Evolutionary conservation across 2,888 invertebrate genomes (phyloP), one percentile per base, ranked within the genome.

Genomic region (Clunio marinus): DNA sequence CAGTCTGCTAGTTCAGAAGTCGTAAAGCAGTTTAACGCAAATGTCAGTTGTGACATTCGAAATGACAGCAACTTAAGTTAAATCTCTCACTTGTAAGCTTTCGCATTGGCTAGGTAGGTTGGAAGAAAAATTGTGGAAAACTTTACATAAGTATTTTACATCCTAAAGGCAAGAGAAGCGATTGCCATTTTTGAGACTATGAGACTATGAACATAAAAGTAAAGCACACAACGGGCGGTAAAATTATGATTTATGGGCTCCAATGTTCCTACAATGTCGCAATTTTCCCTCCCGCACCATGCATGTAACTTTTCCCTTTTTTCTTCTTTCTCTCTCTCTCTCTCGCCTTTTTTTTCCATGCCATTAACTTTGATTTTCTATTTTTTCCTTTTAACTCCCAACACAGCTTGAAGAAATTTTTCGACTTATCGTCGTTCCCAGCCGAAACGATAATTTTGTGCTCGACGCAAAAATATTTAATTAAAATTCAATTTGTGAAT

Each of bases 401-500:
- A 51, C 51, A 51, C 51, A 51, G 51, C 51, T n/a, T 10, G 15
- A 15, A 41, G 51, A 51, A n/a, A 51, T 51, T 51, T 51, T 51
- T 13, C 51, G n/a, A n/a, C n/a, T n/a, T n/a, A n/a, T n/a, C 51
- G 17, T n/a, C 22, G 10, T 22, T 15, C 22, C 51, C 51, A 5
- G 22, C 51, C 4, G 51, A 41, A 15, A 15, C 41, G 41, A 41
- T n/a, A 41, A 51, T 22, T 41, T 51, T 22, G 22, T 22, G 7
- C 20, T n/a, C 17, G 51, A 51, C 51, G 51, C 13, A 24, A 27
- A 57, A 27, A 57, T 57, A 27, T 57, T 57, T 57, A 57, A 57
- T 57, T 57, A 57, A 27, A 57, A 57, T 57, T 57, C 57, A 57
- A 57, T 57, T 57, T 57, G 27, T 27, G 27, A 27, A 57, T 57